Percentiles rank a stretch among this genome's conserved stretches.
phyloP scores from a whole-genome alignment of 2,888 invertebrate genomes.

The Nymphalis urticae region DNA sequence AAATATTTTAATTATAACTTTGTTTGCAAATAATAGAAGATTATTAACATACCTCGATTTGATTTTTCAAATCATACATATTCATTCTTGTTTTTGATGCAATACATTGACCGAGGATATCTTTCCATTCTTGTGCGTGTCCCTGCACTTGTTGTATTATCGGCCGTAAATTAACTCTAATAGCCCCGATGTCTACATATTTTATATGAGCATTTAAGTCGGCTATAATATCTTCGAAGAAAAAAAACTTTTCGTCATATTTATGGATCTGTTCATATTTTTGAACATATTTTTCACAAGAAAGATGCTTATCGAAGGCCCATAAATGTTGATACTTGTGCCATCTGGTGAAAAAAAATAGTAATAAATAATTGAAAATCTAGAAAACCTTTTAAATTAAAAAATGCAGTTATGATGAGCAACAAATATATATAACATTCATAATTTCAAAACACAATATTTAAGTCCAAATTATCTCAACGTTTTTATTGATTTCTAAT shows the following conservation, averaged over 20 bases:
- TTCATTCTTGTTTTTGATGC: constrained; percentile 84
- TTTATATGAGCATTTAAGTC: constrained; percentile 83
- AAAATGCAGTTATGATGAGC: too few relatives aligned
- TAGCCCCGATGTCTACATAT: constrained; percentile 84
- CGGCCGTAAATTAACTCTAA: constrained; percentile 88
- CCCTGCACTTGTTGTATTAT: constrained; percentile 84
- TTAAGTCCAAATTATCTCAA: too few relatives aligned
- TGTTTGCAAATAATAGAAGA: too few relatives aligned
- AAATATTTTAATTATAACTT: too few relatives aligned
- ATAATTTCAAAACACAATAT: too few relatives aligned
- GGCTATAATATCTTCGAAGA: constrained; percentile 88
- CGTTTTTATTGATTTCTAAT: too few relatives aligned
- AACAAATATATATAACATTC: too few relatives aligned
- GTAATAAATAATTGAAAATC: not conserved
- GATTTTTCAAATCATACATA: constrained; percentile 85
- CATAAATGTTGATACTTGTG: constrained; percentile 88
- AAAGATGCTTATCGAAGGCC: constrained; percentile 87
- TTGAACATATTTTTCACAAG: constrained; percentile 89
- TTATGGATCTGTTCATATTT: constrained; percentile 78
- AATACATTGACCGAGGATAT: constrained; percentile 86
- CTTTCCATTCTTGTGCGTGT: constrained; percentile 91
- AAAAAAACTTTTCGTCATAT: constrained; percentile 92
- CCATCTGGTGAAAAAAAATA: constrained; percentile 79
- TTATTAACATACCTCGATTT: constrained; percentile 82
- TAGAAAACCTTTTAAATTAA: not conserved